Evolutionary conservation across 1,140 invertebrate genomes (phyloP).

Genomic region (Drosophila ambigua): DNA sequence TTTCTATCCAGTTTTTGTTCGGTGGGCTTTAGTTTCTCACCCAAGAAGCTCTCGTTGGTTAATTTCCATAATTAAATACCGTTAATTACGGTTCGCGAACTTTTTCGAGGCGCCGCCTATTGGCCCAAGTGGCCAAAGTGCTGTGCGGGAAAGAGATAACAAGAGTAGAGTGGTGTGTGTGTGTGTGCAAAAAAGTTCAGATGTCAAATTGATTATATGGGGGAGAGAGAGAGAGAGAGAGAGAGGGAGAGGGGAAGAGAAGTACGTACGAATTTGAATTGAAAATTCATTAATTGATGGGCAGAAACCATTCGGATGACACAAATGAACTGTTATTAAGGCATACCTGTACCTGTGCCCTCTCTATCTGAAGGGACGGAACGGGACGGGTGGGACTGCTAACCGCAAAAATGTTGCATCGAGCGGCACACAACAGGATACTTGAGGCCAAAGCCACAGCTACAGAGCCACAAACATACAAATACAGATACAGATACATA

Average conservation of each 20-base stretch:
- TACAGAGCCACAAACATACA: constrained; percentile 20
- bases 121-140: constrained; percentile 5
- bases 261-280: constrained; percentile 17
- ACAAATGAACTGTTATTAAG: constrained; percentile 77
- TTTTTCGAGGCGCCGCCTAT: constrained; percentile 4
- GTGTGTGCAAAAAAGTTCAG: constrained; percentile 45
- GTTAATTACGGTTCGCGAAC: constrained; percentile 65
- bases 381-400: constrained; percentile 15
- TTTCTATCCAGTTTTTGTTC: constrained; percentile 22
- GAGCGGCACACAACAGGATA: constrained; percentile 47
- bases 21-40: constrained; percentile 55
- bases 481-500: constrained; percentile 17
- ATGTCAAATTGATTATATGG: constrained; percentile 67
- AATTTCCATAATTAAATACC: constrained; percentile 81
- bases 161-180: not conserved
- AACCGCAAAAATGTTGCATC: constrained; percentile 44
- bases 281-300: constrained; percentile 47
- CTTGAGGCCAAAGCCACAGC: constrained; percentile 54
- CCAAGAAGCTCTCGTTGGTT: constrained; percentile 47
- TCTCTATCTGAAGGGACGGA: too few relatives aligned
- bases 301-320: constrained; percentile 53
- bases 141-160: constrained; percentile 7
- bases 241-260: not conserved
- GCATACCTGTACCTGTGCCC: constrained; percentile 1
- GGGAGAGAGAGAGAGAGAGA: not conserved